These are phyloP conservation scores for Labrus mixtus DNA, from an alignment of 2,113 vertebrate species.

Conservation along the genomic window DNA sequence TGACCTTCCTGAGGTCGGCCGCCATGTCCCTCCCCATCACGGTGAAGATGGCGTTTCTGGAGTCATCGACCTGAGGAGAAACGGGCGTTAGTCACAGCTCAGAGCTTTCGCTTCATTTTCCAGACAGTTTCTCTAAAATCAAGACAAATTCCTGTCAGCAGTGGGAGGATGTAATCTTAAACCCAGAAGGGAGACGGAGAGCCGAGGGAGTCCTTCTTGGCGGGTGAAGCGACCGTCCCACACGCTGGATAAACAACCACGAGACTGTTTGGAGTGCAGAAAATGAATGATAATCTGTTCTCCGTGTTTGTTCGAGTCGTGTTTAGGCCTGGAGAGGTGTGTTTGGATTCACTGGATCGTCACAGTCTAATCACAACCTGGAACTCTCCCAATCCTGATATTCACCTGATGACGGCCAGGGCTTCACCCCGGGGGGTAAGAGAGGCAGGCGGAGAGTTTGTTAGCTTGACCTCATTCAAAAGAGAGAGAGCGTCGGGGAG, in stretches of 20 bases:
- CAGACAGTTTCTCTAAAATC: background rate
- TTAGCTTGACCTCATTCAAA: background rate
- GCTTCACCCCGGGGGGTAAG: too few species aligned
- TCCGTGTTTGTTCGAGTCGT: background rate
- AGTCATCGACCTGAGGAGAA: constrained; percentile 83
- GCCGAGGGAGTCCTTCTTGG: background rate
- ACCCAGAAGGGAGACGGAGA: background rate
- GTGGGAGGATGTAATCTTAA: background rate
- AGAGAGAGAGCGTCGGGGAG: background rate
- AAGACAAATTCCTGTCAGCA: background rate
- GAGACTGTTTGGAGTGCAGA: background rate
- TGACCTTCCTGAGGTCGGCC: constrained; percentile 71
- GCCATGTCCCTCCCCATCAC: constrained; percentile 79
- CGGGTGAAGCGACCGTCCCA: background rate
- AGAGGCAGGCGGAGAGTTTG: background rate
- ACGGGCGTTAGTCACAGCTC: background rate
- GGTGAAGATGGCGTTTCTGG: constrained; percentile 74
- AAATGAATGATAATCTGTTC: background rate
- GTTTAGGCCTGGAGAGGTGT: background rate
- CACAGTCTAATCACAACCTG: background rate
- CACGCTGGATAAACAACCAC: background rate
- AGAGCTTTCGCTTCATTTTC: background rate
- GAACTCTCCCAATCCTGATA: background rate
- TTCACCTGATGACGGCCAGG: too few species aligned
- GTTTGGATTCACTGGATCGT: constrained; percentile 2